phyloP scores from a whole-genome alignment of 1,140 invertebrate genomes.

The Manduca sexta region DNA sequence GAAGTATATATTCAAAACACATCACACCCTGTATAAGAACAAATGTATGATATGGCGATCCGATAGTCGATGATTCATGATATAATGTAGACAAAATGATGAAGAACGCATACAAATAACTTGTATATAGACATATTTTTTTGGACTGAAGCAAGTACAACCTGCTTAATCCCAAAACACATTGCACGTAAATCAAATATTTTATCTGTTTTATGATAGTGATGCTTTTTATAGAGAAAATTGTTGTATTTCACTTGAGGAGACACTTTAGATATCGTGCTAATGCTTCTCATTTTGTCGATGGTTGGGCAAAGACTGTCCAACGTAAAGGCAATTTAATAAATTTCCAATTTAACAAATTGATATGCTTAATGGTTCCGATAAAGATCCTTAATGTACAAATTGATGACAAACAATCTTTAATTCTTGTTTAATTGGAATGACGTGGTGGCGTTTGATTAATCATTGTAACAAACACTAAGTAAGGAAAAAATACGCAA shows the following conservation, averaged over 20 bases:
- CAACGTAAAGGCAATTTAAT: background rate
- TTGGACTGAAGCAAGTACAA: conserved; percentile 10
- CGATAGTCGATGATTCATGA: too few relatives aligned
- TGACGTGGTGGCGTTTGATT: too few relatives aligned
- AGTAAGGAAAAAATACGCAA: too few relatives aligned
- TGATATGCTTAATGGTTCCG: background rate
- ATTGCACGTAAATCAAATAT: conserved; percentile 10
- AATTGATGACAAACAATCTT: background rate
- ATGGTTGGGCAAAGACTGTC: background rate
- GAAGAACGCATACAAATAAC: conserved; percentile 1
- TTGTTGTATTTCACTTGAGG: conserved; percentile 9
- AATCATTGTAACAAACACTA: too few relatives aligned
- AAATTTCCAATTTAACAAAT: background rate
- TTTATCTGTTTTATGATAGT: conserved; percentile 6
- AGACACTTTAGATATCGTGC: conserved; percentile 7
- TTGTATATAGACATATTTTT: too few relatives aligned
- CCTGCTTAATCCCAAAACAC: conserved; percentile 12
- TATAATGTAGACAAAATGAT: too few relatives aligned
- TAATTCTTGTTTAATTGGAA: too few relatives aligned
- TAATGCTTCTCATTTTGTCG: background rate
- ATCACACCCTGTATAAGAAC: too few relatives aligned
- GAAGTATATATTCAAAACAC: conserved; percentile 26
- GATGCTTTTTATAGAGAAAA: background rate
- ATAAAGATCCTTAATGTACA: conserved; percentile 2
- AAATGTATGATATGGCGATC: too few relatives aligned